Evolutionary conservation across 2,113 vertebrate species (phyloP).

Genomic region (Semnornis frantzii): DNA sequence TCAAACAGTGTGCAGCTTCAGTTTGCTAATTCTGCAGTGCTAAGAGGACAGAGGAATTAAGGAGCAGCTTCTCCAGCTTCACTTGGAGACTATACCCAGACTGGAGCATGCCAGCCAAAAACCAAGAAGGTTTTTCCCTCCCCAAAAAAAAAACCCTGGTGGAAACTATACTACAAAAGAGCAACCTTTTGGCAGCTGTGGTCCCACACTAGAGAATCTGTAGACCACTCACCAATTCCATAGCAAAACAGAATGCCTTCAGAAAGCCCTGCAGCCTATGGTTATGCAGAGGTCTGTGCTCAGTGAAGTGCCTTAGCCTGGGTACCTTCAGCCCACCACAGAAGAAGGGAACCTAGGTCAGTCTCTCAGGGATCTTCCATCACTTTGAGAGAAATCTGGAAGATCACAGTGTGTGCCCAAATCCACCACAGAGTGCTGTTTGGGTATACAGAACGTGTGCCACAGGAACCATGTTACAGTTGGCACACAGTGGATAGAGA

Average conservation of each 20-base stretch:
- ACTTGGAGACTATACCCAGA: slow-evolving; percentile 39
- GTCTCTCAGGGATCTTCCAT: neutral
- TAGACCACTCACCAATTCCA: neutral
- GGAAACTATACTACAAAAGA: neutral
- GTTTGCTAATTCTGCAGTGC: neutral
- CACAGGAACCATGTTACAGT: neutral
- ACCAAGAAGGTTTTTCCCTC: neutral
- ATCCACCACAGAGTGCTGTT: rapidly evolving
- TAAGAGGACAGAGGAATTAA: neutral
- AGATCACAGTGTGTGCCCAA: neutral
- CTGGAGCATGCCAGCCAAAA: neutral
- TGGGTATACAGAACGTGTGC: neutral
- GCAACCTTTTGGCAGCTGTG: slow-evolving; percentile 46
- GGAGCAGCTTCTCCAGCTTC: slow-evolving; percentile 19
- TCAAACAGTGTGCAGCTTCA: neutral
- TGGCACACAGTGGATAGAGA: neutral
- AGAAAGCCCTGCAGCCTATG: neutral
- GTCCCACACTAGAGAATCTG: neutral
- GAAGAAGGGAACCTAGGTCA: neutral
- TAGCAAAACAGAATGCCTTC: neutral
- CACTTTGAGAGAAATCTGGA: neutral
- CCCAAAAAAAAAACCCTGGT: neutral
- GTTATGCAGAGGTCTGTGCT: neutral
- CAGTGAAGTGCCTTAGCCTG: neutral
- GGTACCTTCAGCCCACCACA: neutral